phyloP scores from a whole-genome alignment of 2,113 vertebrate genomes.

The Halichoeres trimaculatus region DNA sequence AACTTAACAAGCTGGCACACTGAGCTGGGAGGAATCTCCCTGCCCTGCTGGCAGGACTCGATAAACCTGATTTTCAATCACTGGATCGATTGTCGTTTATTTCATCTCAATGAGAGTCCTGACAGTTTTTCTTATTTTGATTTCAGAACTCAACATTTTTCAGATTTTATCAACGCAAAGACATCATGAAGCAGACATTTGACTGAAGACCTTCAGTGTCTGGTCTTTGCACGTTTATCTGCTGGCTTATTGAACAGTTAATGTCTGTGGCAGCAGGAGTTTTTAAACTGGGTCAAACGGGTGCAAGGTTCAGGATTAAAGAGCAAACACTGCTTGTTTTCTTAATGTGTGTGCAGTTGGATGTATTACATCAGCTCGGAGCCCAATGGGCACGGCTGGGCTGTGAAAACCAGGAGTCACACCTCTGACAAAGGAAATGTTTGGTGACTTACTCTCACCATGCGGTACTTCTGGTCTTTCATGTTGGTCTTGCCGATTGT shows the following conservation, averaged over 20 bases:
- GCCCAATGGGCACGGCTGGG: background rate
- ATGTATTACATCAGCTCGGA: conserved; percentile 10
- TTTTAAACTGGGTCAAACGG: background rate
- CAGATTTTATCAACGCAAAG: too few relatives aligned
- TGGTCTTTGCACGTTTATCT: background rate
- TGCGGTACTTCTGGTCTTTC: conserved; percentile 36
- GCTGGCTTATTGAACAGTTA: background rate
- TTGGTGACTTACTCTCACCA: background rate
- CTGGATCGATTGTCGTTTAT: background rate
- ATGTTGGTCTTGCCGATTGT: background rate
- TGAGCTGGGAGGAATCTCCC: conserved; percentile 3
- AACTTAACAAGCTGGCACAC: conserved; percentile 8
- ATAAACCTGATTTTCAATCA: conserved; percentile 13
- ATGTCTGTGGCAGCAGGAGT: background rate
- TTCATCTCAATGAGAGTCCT: too few relatives aligned
- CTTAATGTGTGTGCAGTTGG: background rate
- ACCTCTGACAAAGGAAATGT: background rate
- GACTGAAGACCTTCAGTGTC: too few relatives aligned
- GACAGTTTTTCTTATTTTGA: too few relatives aligned
- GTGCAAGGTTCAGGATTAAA: background rate
- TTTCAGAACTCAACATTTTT: too few relatives aligned
- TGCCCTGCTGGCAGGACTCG: conserved; percentile 9
- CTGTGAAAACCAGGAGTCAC: background rate
- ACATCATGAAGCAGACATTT: too few relatives aligned
- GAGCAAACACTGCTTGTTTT: background rate